Evolutionary conservation across 2,797 vertebrate genomes (phyloP).

Genomic region (Malacoraja senta): DNA sequence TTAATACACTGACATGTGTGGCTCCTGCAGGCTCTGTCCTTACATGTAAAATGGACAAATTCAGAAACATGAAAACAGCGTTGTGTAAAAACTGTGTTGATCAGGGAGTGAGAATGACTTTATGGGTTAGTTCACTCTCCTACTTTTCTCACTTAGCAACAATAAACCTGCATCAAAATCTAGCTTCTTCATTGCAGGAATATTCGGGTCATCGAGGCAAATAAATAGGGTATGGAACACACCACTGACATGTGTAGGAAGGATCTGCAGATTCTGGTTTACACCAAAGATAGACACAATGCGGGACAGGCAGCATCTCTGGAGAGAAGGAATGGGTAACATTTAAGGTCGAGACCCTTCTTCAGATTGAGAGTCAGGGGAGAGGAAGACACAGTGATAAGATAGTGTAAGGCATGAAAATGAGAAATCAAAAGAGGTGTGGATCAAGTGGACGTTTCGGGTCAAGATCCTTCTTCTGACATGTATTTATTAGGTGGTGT

Average conservation of each 20-base stretch:
- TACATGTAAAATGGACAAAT: neutral
- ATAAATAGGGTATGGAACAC: neutral
- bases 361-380: too few species aligned
- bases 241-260: neutral
- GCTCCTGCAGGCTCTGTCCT: neutral
- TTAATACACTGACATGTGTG: too few species aligned
- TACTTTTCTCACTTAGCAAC: neutral
- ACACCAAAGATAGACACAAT: too few species aligned
- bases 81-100: neutral
- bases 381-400: too few species aligned
- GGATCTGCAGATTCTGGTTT: too few species aligned
- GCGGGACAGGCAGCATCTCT: too few species aligned
- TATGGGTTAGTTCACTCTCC: neutral
- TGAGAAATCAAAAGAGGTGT: too few species aligned
- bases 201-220: neutral
- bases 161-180: neutral
- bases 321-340: too few species aligned
- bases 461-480: too few species aligned
- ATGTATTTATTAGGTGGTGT: neutral
- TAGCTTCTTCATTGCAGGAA: neutral
- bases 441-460: too few species aligned
- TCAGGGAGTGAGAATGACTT: neutral
- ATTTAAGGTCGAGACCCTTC: too few species aligned
- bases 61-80: neutral
- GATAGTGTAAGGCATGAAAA: too few species aligned